These are phyloP conservation scores for Drosophila kohkoa DNA, from an alignment of 1,140 invertebrate genomes.

Conservation along the genomic window DNA sequence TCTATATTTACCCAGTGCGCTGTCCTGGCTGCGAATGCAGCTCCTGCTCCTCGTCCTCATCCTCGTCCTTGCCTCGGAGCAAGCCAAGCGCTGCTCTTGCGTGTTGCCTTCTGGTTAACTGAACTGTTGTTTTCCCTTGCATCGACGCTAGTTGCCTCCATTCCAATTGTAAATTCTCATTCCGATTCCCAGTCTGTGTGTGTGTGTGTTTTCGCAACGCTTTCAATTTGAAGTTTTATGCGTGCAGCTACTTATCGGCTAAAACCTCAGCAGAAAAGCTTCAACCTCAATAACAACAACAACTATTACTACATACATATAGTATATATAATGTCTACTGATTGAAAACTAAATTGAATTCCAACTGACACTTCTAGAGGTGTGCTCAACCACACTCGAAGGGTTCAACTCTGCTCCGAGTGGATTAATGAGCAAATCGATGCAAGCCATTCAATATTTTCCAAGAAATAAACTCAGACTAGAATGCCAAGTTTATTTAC, in stretches of 20 bases:
- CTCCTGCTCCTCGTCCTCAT: constrained; percentile 8
- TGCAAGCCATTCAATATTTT: not conserved
- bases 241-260: constrained; percentile 49
- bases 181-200: constrained; percentile 7
- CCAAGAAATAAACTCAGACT: not conserved
- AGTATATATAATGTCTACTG: constrained; percentile 22
- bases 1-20: constrained; percentile 59
- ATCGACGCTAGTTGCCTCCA: not conserved
- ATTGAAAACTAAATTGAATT: constrained; percentile 54
- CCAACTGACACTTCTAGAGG: constrained; percentile 10
- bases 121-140: constrained; percentile 57
- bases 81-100: constrained; percentile 63
- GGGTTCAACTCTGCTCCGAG: not conserved
- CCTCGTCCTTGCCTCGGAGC: not conserved
- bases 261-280: constrained; percentile 15
- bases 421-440: constrained; percentile 1
- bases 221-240: constrained; percentile 46
- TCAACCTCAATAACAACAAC: constrained; percentile 13
- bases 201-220: constrained; percentile 11
- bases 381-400: not conserved
- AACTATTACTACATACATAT: constrained; percentile 4
- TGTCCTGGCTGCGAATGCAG: constrained; percentile 66
- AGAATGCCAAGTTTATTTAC: not conserved
- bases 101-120: constrained; percentile 79
- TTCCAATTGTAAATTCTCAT: not conserved